Percentiles rank a stretch among this genome's conserved stretches.
Evolutionary conservation across 2,113 vertebrate genomes (phyloP).

Genomic region (Sebastes schlegelii): DNA sequence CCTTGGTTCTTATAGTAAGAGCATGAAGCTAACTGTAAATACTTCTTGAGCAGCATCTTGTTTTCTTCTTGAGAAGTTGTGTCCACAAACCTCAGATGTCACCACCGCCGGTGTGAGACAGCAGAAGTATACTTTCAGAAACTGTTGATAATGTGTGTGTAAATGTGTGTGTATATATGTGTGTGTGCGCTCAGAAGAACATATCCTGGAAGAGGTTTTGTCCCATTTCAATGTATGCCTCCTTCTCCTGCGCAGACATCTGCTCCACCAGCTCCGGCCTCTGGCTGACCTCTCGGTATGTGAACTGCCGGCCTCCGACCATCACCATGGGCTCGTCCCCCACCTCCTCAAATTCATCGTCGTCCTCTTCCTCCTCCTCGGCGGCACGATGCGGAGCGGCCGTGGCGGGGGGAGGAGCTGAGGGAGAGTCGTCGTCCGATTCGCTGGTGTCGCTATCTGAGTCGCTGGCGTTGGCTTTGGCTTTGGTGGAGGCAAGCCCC

Average conservation of each 20-base stretch:
- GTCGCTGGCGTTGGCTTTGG: constrained; percentile 88
- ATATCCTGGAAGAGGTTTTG: constrained; percentile 96
- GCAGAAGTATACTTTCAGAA: not conserved
- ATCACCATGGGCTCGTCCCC: constrained; percentile 89
- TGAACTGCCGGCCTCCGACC: constrained; percentile 89
- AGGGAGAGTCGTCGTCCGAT: constrained; percentile 90
- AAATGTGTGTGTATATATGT: not conserved
- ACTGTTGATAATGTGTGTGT: not conserved
- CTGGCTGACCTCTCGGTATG: constrained; percentile 95
- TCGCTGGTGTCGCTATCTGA: constrained; percentile 98
- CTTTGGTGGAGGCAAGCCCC: constrained; percentile 62
- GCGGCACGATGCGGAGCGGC: constrained; percentile 17
- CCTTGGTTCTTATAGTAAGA: constrained; percentile 1
- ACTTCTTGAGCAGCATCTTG: constrained; percentile 43
- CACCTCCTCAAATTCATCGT: constrained; percentile 95
- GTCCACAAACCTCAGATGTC: constrained; percentile 1
- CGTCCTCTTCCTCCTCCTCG: constrained; percentile 89
- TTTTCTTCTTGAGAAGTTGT: not conserved
- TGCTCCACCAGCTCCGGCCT: constrained; percentile 94
- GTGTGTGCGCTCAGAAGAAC: constrained; percentile 87
- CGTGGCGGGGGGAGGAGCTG: constrained; percentile 37
- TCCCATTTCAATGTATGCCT: constrained; percentile 97
- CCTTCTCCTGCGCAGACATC: constrained; percentile 96
- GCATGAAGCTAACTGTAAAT: constrained; percentile 17
- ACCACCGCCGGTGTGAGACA: not conserved